Percentiles rank a stretch among this genome's conserved stretches.
Conservation (phyloP, 1,140 invertebrate genomes). For the Nymphalis io region DNA sequence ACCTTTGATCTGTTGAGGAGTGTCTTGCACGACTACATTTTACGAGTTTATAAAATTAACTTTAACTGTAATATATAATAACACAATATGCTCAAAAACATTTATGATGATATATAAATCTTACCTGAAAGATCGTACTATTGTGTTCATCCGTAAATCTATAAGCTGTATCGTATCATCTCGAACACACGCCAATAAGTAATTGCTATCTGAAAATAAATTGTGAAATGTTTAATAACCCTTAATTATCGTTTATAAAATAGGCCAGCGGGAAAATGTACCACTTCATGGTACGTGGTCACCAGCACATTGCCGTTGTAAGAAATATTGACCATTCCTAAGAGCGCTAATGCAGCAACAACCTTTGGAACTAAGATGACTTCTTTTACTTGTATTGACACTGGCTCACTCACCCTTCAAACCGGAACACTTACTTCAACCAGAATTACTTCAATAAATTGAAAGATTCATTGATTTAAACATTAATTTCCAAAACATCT, state of each 20-base stretch:
- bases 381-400: too few species aligned
- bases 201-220: constrained; percentile 90
- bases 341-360: too few species aligned
- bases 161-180: constrained; percentile 97
- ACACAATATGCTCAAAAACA: not conserved
- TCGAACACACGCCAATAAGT: constrained; percentile 93
- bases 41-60: not conserved
- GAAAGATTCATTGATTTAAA: too few species aligned
- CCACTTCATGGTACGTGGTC: too few species aligned
- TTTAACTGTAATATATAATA: not conserved
- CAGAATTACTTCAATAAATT: too few species aligned
- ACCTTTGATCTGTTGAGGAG: constrained; percentile 14
- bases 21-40: constrained; percentile 18
- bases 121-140: constrained; percentile 92
- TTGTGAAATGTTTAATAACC: not conserved
- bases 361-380: too few species aligned
- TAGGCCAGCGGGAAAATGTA: too few species aligned
- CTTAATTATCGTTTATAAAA: not conserved
- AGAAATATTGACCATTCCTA: too few species aligned
- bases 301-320: too few species aligned
- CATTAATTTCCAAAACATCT: too few species aligned
- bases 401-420: too few species aligned
- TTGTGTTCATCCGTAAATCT: constrained; percentile 96
- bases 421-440: too few species aligned
- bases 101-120: not conserved